Conservation (phyloP, 1,140 invertebrate genomes). For the Monochamus saltuarius region DNA sequence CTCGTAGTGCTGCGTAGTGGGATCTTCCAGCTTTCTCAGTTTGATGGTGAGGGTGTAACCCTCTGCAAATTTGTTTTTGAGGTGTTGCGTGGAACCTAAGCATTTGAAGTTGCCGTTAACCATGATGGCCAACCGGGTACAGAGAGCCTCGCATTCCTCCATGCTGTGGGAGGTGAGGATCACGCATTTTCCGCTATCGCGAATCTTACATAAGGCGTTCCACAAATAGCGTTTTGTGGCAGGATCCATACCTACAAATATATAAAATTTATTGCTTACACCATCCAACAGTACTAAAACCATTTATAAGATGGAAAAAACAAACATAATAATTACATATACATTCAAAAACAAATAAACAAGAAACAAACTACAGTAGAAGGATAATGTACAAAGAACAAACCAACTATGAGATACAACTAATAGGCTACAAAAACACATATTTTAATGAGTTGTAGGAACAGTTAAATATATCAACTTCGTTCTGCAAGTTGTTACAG, state of each 20-base stretch:
- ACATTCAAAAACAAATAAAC: too few relatives aligned
- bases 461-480: too few relatives aligned
- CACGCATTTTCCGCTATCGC: constrained; percentile 66
- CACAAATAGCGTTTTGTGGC: constrained; percentile 77
- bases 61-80: constrained; percentile 67
- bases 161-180: constrained; percentile 80
- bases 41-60: constrained; percentile 52
- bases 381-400: too few relatives aligned
- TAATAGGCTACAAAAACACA: too few relatives aligned
- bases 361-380: too few relatives aligned
- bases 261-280: background rate
- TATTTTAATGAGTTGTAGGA: too few relatives aligned
- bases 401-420: too few relatives aligned
- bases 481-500: too few relatives aligned
- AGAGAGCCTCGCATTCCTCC: constrained; percentile 86
- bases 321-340: too few relatives aligned
- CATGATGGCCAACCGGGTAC: constrained; percentile 85
- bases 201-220: constrained; percentile 64
- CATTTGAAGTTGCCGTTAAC: constrained; percentile 77
- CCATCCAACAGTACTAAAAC: too few relatives aligned
- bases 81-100: constrained; percentile 66
- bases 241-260: constrained; percentile 71
- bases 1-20: constrained; percentile 15
- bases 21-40: constrained; percentile 31
- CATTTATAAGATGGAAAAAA: too few relatives aligned